phyloP scores from a whole-genome alignment of 1,140 invertebrate genomes.

The Brachionus sp. region DNA sequence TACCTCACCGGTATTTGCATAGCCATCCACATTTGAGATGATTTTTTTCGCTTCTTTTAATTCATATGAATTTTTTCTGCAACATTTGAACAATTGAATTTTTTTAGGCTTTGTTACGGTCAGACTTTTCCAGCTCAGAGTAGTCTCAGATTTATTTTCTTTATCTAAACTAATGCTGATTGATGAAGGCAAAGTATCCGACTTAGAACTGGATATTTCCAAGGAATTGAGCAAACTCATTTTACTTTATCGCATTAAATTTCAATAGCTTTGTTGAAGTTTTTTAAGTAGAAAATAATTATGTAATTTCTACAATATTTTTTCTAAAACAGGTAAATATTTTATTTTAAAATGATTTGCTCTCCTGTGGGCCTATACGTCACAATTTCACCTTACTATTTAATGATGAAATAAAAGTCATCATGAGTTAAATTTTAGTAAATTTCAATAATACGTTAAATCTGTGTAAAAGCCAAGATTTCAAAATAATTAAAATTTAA shows the following conservation, averaged over 20 bases:
- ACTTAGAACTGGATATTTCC: not conserved
- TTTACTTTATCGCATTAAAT: not conserved
- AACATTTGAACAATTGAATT: not conserved
- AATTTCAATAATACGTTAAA: not conserved
- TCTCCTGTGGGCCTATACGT: not conserved
- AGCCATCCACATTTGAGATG: constrained; percentile 68
- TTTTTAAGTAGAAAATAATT: not conserved
- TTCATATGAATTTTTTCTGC: not conserved
- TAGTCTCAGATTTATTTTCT: not conserved
- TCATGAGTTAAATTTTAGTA: not conserved
- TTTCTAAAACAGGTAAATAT: not conserved
- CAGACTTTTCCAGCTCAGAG: not conserved
- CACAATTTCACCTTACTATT: not conserved
- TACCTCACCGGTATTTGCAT: constrained; percentile 80
- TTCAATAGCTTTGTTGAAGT: not conserved
- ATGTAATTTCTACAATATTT: not conserved
- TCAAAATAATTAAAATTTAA: too few species aligned
- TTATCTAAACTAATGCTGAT: not conserved
- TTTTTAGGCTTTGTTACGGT: not conserved
- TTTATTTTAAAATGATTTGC: not conserved
- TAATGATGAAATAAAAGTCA: not conserved
- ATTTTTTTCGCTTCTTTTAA: not conserved
- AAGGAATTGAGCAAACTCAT: not conserved
- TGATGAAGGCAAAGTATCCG: not conserved
- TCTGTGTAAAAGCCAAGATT: not conserved